A percentile compares a stretch with the other conserved stretches of the same genome.
These are phyloP conservation scores for Encarsia formosa DNA, from an alignment of 2,888 invertebrate genomes.

Conservation along the genomic window DNA sequence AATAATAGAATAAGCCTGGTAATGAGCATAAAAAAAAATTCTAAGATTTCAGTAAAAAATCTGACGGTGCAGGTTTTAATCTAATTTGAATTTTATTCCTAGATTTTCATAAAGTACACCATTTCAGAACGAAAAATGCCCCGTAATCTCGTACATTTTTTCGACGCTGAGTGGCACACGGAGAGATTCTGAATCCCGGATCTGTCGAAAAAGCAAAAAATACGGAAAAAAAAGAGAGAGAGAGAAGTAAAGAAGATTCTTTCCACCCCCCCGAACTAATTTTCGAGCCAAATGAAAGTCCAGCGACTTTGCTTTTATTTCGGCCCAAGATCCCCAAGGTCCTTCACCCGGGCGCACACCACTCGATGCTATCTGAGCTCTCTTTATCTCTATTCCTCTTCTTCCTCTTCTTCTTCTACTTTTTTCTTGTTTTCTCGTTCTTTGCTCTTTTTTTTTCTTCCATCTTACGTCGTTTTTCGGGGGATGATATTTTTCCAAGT, in stretches of 20 bases:
- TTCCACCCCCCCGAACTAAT: slow-evolving; percentile 11
- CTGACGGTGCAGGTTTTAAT: too few species aligned
- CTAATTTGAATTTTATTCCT: too few species aligned
- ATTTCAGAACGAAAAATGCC: too few species aligned
- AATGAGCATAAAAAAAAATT: too few species aligned
- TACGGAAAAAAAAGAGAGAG: neutral
- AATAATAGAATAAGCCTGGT: too few species aligned
- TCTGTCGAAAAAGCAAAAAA: neutral
- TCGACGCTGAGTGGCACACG: too few species aligned
- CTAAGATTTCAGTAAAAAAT: too few species aligned
- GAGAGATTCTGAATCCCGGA: too few species aligned
- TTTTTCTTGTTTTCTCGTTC: neutral
- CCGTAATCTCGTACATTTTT: too few species aligned
- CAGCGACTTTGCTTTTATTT: slow-evolving; percentile 17
- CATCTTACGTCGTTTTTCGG: neutral
- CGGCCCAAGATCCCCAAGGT: slow-evolving; percentile 1
- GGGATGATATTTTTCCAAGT: too few species aligned
- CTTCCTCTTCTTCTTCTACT: neutral
- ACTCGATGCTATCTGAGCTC: slow-evolving; percentile 10
- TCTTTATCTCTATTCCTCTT: slow-evolving; percentile 1
- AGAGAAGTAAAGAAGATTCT: slow-evolving; percentile 1
- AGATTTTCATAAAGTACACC: too few species aligned
- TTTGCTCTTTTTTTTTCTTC: neutral
- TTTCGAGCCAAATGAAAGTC: slow-evolving; percentile 24
- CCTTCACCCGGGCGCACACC: slow-evolving; percentile 9